These are phyloP conservation scores for Hemicentrotus pulcherrimus DNA, from an alignment of 35 echinoderm and acorn worm genomes.

Conservation along the genomic window DNA sequence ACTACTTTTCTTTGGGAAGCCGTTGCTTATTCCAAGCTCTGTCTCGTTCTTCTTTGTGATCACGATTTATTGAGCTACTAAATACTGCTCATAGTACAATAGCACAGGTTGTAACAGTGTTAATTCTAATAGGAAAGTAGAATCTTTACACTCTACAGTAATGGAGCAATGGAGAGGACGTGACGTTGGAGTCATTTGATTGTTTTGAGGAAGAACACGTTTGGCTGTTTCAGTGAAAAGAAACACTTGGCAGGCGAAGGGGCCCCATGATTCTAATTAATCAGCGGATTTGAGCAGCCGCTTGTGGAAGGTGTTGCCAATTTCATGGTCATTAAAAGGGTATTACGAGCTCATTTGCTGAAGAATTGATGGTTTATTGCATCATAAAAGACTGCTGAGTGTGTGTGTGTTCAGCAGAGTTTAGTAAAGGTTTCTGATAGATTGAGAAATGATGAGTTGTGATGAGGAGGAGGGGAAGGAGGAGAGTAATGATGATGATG, in stretches of 20 bases:
- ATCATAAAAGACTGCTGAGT: not conserved
- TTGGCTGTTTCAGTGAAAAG: not conserved
- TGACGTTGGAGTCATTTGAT: not conserved
- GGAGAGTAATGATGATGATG: not conserved
- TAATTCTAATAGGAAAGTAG: not conserved
- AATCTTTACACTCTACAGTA: not conserved
- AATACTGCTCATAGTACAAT: not conserved
- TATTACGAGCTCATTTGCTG: not conserved
- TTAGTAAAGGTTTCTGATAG: not conserved
- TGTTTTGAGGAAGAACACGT: not conserved
- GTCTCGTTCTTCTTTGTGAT: too few relatives aligned
- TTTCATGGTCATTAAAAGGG: not conserved
- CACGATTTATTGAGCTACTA: not conserved
- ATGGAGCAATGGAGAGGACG: not conserved
- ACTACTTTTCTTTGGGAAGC: too few relatives aligned
- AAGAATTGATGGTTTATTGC: constrained; percentile 19
- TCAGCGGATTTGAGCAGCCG: not conserved
- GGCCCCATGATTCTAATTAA: constrained; percentile 2
- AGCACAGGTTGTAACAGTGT: not conserved
- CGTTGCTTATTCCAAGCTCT: too few relatives aligned
- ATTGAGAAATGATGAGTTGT: not conserved
- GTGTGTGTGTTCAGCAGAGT: not conserved
- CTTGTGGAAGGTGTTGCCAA: constrained; percentile 1
- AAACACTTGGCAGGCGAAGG: not conserved
- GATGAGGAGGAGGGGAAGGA: not conserved